Evolutionary conservation across 1,140 invertebrate species (phyloP), one percentile per base, ranked within the genome.

Genomic region (Oncopeltus fasciatus): DNA sequence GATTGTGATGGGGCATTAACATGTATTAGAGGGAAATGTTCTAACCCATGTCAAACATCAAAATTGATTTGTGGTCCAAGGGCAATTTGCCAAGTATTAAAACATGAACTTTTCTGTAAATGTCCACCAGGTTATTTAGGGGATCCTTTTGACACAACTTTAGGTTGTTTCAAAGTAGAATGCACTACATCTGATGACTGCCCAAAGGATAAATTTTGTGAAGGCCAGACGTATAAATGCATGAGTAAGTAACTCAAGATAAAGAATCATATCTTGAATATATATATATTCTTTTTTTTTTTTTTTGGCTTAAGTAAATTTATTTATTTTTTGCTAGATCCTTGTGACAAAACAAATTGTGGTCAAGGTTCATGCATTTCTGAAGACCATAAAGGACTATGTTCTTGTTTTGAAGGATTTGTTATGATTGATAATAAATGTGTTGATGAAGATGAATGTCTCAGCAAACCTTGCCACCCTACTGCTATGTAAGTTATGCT

Each of bases 131-230:
- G 88, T 18, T 84, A 85, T 70, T 76, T 90, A 14, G 90, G 90
- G 3, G 88, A 92, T 76, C 80, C 88, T 1, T 79, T 80, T 64
- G 83, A 88, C 71, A 72, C 75, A 44, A 77, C 76, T 64, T 76
- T 86, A 12, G 87, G 86, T 11, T 90, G 87, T 67, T 89, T 88
- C 72, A 85, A 85, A 76, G 88, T 90, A 1, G 89, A 92, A 75
- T 93, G 90, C 71, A 74, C 86, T 1, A 78, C 79, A 8, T 80
- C 87, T 72, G 78, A 79, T 31, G 87, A 92, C 59, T 93, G 90
- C 70, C 72, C 84, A 1, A 72, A 68, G 14, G 85, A 88, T 65
- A 86, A 85, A 72, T 81, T 81, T 61, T 92, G 90, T 69, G 83
- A 90, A 69, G 67, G 70, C 8, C 77, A 82, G 66, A 81, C 75